Evolutionary conservation across 1,140 invertebrate genomes (phyloP).

Genomic region (Pseudomyrmex dendroicus): DNA sequence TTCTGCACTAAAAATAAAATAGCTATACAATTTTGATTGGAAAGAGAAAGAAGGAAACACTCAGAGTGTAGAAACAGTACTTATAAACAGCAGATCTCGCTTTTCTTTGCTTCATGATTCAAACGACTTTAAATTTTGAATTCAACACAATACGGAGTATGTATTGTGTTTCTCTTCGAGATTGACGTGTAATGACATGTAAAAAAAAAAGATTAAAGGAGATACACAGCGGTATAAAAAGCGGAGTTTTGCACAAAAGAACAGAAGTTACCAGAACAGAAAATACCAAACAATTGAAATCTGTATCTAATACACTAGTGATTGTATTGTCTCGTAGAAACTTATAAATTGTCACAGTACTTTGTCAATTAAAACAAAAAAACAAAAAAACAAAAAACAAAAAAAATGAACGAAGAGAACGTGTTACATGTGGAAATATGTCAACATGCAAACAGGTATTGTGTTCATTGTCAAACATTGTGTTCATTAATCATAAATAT

Average conservation of each 20-base stretch:
- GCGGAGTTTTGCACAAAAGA: neutral
- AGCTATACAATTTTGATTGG: too few species aligned
- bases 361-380: neutral
- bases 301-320: neutral
- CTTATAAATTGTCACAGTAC: neutral
- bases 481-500: neutral
- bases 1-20: too few species aligned
- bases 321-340: neutral
- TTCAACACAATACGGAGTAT: neutral
- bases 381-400: too few species aligned
- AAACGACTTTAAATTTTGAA: slow-evolving; percentile 46
- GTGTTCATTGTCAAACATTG: slow-evolving; percentile 1
- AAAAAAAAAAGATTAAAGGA: neutral
- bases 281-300: neutral
- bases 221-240: neutral
- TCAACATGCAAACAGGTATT: slow-evolving; percentile 77
- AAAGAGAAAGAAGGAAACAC: too few species aligned
- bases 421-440: slow-evolving; percentile 80
- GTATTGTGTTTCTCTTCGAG: too few species aligned
- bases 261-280: too few species aligned
- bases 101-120: neutral
- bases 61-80: too few species aligned
- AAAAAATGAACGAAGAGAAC: slow-evolving; percentile 55
- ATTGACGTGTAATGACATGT: too few species aligned
- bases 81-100: neutral